These are phyloP conservation scores for Poeciliopsis infans DNA, from an alignment of 2,797 vertebrate genomes.

Conservation along the genomic window DNA sequence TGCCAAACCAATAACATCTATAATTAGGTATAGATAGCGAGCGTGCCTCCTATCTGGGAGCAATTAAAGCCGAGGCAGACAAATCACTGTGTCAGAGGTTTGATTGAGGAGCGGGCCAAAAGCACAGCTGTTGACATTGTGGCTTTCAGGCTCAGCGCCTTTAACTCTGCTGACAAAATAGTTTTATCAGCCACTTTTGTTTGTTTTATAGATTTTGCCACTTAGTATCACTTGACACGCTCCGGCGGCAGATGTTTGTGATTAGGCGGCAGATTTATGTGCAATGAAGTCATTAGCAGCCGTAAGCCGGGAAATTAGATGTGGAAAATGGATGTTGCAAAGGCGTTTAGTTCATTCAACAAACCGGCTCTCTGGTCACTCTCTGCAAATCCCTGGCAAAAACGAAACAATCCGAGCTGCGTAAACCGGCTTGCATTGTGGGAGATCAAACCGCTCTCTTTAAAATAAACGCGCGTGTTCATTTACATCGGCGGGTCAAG, in stretches of 20 bases:
- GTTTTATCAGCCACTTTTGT: slow-evolving; percentile 67
- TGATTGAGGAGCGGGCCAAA: slow-evolving; percentile 78
- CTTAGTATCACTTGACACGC: slow-evolving; percentile 78
- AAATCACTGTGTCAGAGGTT: slow-evolving; percentile 79
- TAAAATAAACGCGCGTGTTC: background rate
- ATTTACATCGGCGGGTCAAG: background rate
- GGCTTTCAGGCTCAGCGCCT: slow-evolving; percentile 70
- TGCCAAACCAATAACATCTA: slow-evolving; percentile 75
- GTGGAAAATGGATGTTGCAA: slow-evolving; percentile 29
- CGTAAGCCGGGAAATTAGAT: slow-evolving; percentile 75
- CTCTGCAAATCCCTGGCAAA: background rate
- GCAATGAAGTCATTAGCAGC: slow-evolving; percentile 83
- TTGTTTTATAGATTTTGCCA: slow-evolving; percentile 75
- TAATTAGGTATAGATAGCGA: slow-evolving; percentile 71
- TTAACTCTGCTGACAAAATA: slow-evolving; percentile 59
- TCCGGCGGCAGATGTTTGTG: slow-evolving; percentile 86
- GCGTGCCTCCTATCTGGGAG: slow-evolving; percentile 77
- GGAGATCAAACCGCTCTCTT: background rate
- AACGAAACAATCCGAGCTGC: background rate
- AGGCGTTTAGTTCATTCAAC: slow-evolving; percentile 6
- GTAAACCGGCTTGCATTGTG: background rate
- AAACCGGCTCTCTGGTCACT: slow-evolving; percentile 5
- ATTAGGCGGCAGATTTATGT: slow-evolving; percentile 86
- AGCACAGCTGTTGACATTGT: slow-evolving; percentile 69
- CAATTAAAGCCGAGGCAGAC: slow-evolving; percentile 86